Evolutionary conservation across 2,888 invertebrate genomes (phyloP).

Genomic region (Amphipyra tragopoginis): DNA sequence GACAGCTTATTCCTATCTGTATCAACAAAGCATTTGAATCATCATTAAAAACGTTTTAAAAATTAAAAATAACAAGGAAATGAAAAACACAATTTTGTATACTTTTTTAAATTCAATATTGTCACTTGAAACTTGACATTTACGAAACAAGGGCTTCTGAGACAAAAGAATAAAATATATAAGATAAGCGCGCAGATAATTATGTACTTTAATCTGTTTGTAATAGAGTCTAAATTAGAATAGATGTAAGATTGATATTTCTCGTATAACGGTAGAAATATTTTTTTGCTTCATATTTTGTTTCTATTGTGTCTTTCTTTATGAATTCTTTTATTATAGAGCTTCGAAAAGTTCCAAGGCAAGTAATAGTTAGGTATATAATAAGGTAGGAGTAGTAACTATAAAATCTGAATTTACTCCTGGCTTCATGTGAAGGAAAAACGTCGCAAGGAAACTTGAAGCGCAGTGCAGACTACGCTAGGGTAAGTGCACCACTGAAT

Average conservation of each 20-base stretch:
- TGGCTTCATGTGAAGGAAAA: too few species aligned
- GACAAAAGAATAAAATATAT: slow-evolving; percentile 23
- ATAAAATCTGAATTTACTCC: too few species aligned
- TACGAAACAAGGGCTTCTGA: slow-evolving; percentile 10
- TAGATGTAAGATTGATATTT: slow-evolving; percentile 24
- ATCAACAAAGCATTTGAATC: too few species aligned
- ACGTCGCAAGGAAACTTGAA: too few species aligned
- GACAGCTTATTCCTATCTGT: too few species aligned
- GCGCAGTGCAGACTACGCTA: too few species aligned
- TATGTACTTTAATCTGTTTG: neutral
- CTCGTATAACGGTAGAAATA: neutral
- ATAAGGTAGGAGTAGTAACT: too few species aligned
- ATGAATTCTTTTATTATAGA: slow-evolving; percentile 6
- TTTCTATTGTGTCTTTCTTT: slow-evolving; percentile 13
- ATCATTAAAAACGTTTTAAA: neutral
- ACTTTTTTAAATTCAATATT: slow-evolving; percentile 32
- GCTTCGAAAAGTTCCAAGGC: slow-evolving; percentile 22
- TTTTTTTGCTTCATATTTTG: slow-evolving; percentile 9
- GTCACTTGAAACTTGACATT: slow-evolving; percentile 19
- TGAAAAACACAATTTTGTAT: slow-evolving; percentile 7
- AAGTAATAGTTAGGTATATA: slow-evolving; percentile 1
- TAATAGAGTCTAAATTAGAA: slow-evolving; percentile 6
- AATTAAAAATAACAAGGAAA: slow-evolving; percentile 3
- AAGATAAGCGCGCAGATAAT: neutral
- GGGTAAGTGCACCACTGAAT: too few species aligned